Evolutionary conservation across 2,797 vertebrate genomes (phyloP), one percentile per base, ranked within the genome.

Genomic region (Lutjanus argentimaculatus): DNA sequence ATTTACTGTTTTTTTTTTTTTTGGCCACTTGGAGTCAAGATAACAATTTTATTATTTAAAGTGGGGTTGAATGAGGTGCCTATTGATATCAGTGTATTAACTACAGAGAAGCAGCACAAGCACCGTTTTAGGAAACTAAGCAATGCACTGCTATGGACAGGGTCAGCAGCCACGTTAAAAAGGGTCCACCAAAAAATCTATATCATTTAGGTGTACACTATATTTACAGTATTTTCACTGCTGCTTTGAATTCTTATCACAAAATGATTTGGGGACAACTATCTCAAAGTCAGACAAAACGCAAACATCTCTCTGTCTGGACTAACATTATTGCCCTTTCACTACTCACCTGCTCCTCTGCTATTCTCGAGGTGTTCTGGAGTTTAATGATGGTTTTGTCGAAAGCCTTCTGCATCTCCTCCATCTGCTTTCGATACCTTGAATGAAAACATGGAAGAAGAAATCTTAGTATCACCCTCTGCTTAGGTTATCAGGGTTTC

Each of bases 331-430:
- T 22, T 51, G 6, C 10, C 2, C 21, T 40, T 19, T 67, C 12
- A 36, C 12, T 63, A 22, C 82, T 92, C 88, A 99, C 99, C 97
- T 99, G 98, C 46, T 99, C 97, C 82, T 99, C 97, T 70, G 99
- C 98, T 84, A 98, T 96, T 90, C 95, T 96, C 43, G 99, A 99
- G 42, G 98, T 99, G 93, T 99, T 98, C 91, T 99, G 99, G 83
- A 99, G 97, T 89, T 98, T 99, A 89, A 99, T 96, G 90, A 99
- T 97, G 70, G 99, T 99, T 93, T 97, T 98, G 95, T 99, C 99
- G 86, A 99, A 99, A 87, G 98, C 98, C 81, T 96, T 98, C 90
- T 99, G 99, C 99, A 99, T 99, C 96, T 99, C 99, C 88, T 99
- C 99, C 98, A 99, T 98, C 95, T 99, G 99, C 89, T 98, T 99